phyloP scores from a whole-genome alignment of 2,888 invertebrate species.

The Parnassius mnemosyne region DNA sequence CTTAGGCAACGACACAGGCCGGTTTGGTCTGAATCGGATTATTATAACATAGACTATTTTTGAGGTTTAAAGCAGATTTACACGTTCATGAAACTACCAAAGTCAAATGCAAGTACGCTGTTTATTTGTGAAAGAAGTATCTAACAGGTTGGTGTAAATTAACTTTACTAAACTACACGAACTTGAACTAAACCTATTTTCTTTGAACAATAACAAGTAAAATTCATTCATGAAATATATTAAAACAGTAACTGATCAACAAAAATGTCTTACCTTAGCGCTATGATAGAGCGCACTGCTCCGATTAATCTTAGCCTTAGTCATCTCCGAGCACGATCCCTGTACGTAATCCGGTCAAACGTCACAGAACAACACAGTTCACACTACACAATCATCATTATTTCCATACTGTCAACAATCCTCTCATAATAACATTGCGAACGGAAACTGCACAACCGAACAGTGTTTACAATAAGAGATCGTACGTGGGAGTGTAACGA shows the following conservation, averaged over 20 bases:
- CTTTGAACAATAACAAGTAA: neutral
- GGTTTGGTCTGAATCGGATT: conserved; percentile 53
- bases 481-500: conserved; percentile 73
- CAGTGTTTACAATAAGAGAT: conserved; percentile 71
- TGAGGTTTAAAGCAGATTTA: neutral
- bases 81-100: conserved; percentile 1
- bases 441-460: conserved; percentile 48
- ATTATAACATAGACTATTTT: conserved; percentile 35
- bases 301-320: conserved; percentile 79
- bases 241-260: neutral
- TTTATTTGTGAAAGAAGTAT: conserved; percentile 4
- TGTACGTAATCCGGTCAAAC: conserved; percentile 45
- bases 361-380: conserved; percentile 57
- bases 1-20: conserved; percentile 47
- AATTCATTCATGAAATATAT: neutral
- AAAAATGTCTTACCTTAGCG: conserved; percentile 82
- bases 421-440: conserved; percentile 51
- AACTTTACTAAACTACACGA: no score
- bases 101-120: conserved; percentile 18
- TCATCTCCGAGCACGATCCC: conserved; percentile 57
- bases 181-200: no score
- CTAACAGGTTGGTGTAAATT: no score
- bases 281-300: conserved; percentile 86
- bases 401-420: conserved; percentile 57
- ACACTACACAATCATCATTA: conserved; percentile 54